Evolutionary conservation across 1,140 invertebrate species (phyloP), one percentile per base, ranked within the genome.

Genomic region (Achatina immaculata): DNA sequence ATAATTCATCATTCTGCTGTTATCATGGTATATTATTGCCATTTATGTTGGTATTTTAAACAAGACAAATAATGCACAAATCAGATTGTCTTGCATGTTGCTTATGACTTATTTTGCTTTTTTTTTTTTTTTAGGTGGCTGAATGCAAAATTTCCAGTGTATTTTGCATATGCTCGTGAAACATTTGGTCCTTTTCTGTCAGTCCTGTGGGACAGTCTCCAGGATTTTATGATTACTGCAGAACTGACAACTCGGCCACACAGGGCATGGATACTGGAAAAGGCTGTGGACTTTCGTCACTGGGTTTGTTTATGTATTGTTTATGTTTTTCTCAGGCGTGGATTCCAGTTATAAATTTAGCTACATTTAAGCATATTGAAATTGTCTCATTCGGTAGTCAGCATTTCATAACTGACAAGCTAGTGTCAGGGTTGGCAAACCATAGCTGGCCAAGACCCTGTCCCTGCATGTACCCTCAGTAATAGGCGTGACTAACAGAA

Each of bases 101-200:
- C 24, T 28, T 11, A 9, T 65, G 24, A 34, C 31, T 11, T 11
- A 7, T 65, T 34, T n/a, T 9, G 7, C 43, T 45, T 58, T 31
- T 31, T 34, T 36, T 28, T 58, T 68, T 43, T 65, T 43, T 58
- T 21, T 68, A 90, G 89, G 11, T 90, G 88, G 88, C 66, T 87
- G 38, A 83, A 84, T 62, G 83, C 83, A 19, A 89, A 89, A 69
- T 83, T 85, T 24, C 86, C 88, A 62, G 62, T 86, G 28, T 89
- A 87, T 77, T 87, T 82, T 76, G 80, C 76, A 51, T 83, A 84
- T 65, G 68, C 84, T 9, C 45, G 69, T 1, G 83, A 84, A 28
- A 81, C 82, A 36, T 83, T 87, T 31, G 84, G 83, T 36, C 88
- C 89, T 19, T 86, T 85, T 51, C 11, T 89, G 43, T 48, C 48